These are phyloP conservation scores for Etia nguti DNA, from an alignment of 2,113 vertebrate species.

Conservation along the genomic window DNA sequence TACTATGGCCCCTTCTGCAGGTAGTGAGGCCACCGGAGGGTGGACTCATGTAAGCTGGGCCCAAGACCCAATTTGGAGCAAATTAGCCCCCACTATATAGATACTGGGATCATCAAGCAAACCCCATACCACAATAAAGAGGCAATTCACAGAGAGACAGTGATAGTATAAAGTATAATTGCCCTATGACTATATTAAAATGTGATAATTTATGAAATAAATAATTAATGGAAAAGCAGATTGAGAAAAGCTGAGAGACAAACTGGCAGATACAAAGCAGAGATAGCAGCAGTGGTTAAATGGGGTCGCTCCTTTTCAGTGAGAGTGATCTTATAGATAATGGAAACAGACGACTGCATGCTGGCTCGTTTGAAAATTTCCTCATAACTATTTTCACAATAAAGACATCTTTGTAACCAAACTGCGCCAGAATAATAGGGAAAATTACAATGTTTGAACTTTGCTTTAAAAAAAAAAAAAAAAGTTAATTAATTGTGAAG, in stretches of 20 bases:
- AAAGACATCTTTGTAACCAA: background rate
- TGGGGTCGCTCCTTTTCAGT: background rate
- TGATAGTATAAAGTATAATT: background rate
- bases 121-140: background rate
- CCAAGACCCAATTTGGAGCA: background rate
- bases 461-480: background rate
- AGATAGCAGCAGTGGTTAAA: background rate
- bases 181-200: background rate
- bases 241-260: background rate
- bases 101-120: background rate
- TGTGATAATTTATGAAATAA: background rate
- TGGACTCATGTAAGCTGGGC: background rate
- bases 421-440: background rate
- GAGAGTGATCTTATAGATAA: slow-evolving; percentile 28
- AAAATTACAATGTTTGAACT: background rate
- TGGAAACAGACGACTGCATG: background rate
- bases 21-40: background rate
- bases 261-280: background rate
- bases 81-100: background rate
- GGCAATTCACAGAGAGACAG: background rate
- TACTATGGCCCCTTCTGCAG: background rate
- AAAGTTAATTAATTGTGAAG: background rate
- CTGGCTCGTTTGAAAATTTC: slow-evolving; percentile 2
- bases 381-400: background rate
- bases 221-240: background rate